Evolutionary conservation across 2,797 vertebrate species (phyloP).

Genomic region (Gallinago stenura): DNA sequence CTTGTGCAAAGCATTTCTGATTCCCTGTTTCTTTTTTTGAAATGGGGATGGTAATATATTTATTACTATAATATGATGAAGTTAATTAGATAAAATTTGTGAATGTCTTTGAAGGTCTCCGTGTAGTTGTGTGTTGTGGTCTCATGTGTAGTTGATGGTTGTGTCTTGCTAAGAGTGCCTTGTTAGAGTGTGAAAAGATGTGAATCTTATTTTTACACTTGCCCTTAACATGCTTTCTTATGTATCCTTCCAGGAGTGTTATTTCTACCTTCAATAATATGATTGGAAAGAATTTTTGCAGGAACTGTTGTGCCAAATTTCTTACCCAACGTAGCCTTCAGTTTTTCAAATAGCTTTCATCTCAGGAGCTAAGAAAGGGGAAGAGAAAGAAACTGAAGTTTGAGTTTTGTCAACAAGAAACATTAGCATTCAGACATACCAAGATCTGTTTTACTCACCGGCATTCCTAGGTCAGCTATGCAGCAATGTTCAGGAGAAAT

Average conservation of each 20-base stretch:
- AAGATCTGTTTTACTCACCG: background rate
- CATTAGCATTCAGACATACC: background rate
- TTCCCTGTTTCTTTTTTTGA: background rate
- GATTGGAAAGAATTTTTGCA: background rate
- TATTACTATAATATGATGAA: background rate
- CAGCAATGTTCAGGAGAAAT: background rate
- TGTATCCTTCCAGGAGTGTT: background rate
- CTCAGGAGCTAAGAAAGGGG: background rate
- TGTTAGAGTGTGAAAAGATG: background rate
- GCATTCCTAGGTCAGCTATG: background rate
- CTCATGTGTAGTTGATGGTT: background rate
- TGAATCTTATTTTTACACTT: background rate
- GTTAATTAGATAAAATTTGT: background rate
- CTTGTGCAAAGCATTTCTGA: background rate
- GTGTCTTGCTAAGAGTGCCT: background rate
- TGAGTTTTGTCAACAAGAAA: background rate
- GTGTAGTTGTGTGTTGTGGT: background rate
- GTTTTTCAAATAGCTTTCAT: background rate
- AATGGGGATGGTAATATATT: background rate
- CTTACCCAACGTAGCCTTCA: background rate
- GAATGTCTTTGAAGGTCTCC: background rate
- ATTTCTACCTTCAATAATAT: background rate
- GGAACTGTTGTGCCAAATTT: background rate
- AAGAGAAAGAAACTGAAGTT: background rate
- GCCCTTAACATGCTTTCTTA: background rate